Base-by-base conservation (phyloP, 2,888 invertebrate genomes). In the Rhagium mordax region DNA sequence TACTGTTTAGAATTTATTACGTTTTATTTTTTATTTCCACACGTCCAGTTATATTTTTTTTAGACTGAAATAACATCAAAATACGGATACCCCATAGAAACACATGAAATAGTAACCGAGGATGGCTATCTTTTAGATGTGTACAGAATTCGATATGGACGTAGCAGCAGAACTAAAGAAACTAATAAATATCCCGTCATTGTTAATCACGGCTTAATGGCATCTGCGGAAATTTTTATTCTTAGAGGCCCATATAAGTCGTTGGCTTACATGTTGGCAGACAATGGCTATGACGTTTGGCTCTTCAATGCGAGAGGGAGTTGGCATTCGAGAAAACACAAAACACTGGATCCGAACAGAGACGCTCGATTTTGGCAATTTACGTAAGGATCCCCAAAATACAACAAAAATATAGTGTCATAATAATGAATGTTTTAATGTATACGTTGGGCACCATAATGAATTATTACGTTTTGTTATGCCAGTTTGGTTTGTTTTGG, bases 271-370 rank as follows among this genome's bases (percentile, higher is more conserved):
- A 82, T 90, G 7, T 86, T 94, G 2, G 91, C 93, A 5, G 93
- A 94, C 80, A 88, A 89, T 81, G 93, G 93, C 13, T 94, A 91
- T 81, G 94, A 94, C 76, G 94, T 94, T 0, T 97, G 96, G 96
- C 87, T 97, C 88, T 94, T 94, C 0, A 96, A 96, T 84, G 91
- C 91, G 16, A 91, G 96, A 6, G 96, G 96, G 5, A 95, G 93
- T 82, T 89, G 88, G 33, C 94, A 93, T 84, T 91, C 92, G 0
- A 89, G 91, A 16, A 88, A 85, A 7, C 94, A 95, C 81, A 79
- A 84, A 0, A 85, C 86, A 0, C 78, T 89, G 83, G 85, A 89
- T 74, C 89, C 90, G 0, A 85, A 85, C 67, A 72, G 66, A 27
- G 76, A 81, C n/a, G 33, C 20, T 72, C 70, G 76, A 29, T 83